Percentiles rank a stretch among this genome's conserved stretches.
Conservation (phyloP, 2,797 vertebrate species). For the Hypotaenidia okinawae region DNA sequence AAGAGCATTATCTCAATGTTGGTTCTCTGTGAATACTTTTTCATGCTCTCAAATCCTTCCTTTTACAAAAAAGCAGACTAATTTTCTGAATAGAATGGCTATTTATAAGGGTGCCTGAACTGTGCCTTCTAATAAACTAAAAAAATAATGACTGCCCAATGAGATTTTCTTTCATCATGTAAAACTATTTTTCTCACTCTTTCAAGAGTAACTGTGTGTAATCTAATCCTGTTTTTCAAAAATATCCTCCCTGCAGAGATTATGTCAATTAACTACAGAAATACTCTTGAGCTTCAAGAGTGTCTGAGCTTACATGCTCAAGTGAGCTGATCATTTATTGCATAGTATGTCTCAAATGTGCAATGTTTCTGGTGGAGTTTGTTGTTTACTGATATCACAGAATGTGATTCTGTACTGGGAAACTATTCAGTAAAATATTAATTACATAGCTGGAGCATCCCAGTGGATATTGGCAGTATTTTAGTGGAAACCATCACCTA, state of each 20-base stretch:
- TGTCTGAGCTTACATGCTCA: background rate
- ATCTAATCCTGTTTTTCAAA: background rate
- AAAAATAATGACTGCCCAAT: background rate
- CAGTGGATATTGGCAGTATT: background rate
- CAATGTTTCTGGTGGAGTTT: background rate
- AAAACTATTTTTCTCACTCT: background rate
- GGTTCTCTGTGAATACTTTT: background rate
- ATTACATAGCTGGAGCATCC: background rate
- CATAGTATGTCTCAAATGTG: background rate
- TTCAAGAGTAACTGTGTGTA: background rate
- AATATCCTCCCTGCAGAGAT: constrained; percentile 18
- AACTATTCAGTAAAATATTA: background rate
- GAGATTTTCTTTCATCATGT: background rate
- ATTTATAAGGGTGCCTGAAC: background rate
- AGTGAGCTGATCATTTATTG: background rate
- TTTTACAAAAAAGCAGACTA: background rate
- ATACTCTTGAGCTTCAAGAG: background rate
- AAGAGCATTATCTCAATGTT: background rate
- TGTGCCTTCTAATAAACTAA: background rate
- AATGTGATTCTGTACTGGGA: background rate
- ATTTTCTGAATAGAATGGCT: constrained; percentile 16
- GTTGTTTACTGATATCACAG: background rate
- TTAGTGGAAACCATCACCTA: background rate
- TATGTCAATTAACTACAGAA: constrained; percentile 33
- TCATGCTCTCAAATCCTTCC: background rate